Evolutionary conservation across 92 coral and sea anemone species (phyloP).

Genomic region (Epizoanthus scotinus): DNA sequence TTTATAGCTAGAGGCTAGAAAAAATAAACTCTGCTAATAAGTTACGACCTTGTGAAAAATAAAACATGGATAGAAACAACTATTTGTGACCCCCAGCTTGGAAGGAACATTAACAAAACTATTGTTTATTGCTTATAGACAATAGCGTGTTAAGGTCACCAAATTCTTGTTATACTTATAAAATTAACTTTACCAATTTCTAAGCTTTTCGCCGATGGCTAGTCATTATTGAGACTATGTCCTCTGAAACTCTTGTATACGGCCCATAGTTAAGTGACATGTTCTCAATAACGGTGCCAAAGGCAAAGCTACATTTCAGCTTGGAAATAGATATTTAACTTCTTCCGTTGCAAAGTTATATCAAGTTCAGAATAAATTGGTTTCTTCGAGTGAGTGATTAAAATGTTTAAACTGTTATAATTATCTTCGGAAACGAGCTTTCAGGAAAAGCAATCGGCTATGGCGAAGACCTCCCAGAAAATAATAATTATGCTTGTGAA

Average conservation of each 20-base stretch:
- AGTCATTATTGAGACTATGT: background rate
- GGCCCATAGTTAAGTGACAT: constrained; percentile 54
- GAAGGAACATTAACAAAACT: constrained; percentile 10
- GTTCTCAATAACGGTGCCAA: constrained; percentile 17
- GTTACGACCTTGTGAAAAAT: no score
- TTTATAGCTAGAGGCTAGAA: background rate
- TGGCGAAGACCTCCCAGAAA: constrained; percentile 3
- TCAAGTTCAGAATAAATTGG: constrained; percentile 64
- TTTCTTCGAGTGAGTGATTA: constrained; percentile 61
- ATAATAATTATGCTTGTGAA: background rate
- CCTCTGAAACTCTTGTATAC: background rate
- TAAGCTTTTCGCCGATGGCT: constrained; percentile 24
- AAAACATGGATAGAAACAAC: background rate
- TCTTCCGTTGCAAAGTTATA: constrained; percentile 56
- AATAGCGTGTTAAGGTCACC: background rate
- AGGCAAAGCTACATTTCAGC: constrained; percentile 23
- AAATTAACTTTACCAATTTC: constrained; percentile 33
- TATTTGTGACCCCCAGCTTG: constrained; percentile 14
- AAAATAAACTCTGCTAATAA: no score
- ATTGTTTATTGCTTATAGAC: constrained; percentile 16
- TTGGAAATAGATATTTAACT: constrained; percentile 35
- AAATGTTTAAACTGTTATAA: constrained; percentile 72
- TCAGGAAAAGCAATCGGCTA: constrained; percentile 6
- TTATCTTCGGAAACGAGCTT: constrained; percentile 83
- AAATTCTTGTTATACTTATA: background rate